Percentiles rank a stretch among this genome's conserved stretches.
Conservation (phyloP, 2,113 vertebrate species). For the Trichechus manatus region DNA sequence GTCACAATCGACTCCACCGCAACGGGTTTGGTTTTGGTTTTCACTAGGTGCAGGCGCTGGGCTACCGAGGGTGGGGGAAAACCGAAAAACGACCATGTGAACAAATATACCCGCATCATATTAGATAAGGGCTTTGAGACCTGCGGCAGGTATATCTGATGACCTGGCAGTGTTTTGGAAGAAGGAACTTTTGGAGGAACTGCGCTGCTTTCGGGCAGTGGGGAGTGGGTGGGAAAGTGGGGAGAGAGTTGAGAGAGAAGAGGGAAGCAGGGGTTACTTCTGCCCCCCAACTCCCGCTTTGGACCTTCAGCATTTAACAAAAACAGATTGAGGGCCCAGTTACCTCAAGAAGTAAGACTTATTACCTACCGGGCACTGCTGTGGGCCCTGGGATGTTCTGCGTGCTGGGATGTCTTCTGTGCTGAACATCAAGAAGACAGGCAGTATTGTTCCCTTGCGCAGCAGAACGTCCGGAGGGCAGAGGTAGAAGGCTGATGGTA, state of each 20-base stretch:
- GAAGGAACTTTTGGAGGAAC: not conserved
- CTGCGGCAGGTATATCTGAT: not conserved
- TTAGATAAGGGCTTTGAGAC: not conserved
- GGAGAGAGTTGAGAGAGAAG: not conserved
- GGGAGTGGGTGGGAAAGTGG: too few relatives aligned
- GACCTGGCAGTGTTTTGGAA: not conserved
- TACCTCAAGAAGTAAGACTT: not conserved
- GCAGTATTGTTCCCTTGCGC: not conserved
- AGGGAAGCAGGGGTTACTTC: not conserved
- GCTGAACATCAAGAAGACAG: not conserved
- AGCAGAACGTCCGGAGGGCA: not conserved
- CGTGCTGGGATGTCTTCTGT: too few relatives aligned
- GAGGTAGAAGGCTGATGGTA: not conserved
- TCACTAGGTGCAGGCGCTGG: not conserved
- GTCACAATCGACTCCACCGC: not conserved
- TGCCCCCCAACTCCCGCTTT: not conserved
- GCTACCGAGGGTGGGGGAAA: not conserved
- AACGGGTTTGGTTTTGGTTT: not conserved
- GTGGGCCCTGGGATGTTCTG: not conserved
- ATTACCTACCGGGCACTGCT: not conserved
- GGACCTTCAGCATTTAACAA: not conserved
- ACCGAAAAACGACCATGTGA: not conserved
- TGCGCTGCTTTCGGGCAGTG: not conserved
- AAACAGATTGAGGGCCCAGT: not conserved
- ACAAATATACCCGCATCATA: not conserved